Evolutionary conservation across 2,797 vertebrate species (phyloP).

Genomic region (Sebastes kiyomatsui): DNA sequence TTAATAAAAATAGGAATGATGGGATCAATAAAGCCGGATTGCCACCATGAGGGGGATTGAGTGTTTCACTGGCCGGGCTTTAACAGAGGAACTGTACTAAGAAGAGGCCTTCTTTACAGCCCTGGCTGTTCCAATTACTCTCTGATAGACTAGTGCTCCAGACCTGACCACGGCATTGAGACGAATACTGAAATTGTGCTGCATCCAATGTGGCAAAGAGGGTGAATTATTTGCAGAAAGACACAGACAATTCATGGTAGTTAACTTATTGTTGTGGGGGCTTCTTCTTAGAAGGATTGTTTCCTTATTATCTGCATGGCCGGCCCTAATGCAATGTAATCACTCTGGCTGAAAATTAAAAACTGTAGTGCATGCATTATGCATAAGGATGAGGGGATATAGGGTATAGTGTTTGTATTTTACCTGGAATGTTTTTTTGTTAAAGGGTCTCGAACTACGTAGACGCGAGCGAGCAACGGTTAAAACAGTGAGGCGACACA

Average conservation of each 20-base stretch:
- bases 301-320: constrained; percentile 63
- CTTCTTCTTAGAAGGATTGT: constrained; percentile 38
- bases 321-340: constrained; percentile 39
- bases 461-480: fast-evolving
- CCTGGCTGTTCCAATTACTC: constrained; percentile 57
- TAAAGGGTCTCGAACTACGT: not conserved
- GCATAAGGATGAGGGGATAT: constrained; percentile 34
- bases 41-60: constrained; percentile 66
- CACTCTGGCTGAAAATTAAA: constrained; percentile 57
- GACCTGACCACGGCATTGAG: constrained; percentile 31
- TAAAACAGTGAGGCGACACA: too few relatives aligned
- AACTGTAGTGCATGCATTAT: constrained; percentile 56
- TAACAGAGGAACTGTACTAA: constrained; percentile 58
- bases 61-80: constrained; percentile 51
- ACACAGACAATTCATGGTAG: constrained; percentile 10
- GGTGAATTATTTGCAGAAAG: constrained; percentile 22
- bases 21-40: constrained; percentile 72
- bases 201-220: constrained; percentile 4
- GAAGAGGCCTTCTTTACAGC: constrained; percentile 52
- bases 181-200: constrained; percentile 2
- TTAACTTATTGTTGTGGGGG: constrained; percentile 29
- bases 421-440: constrained; percentile 11
- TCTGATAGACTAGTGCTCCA: constrained; percentile 52
- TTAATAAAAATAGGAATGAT: constrained; percentile 70
- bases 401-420: constrained; percentile 17